Evolutionary conservation across 2,113 vertebrate genomes (phyloP), one percentile per base, ranked within the genome.

Genomic region (Sclerurus mexicanus): DNA sequence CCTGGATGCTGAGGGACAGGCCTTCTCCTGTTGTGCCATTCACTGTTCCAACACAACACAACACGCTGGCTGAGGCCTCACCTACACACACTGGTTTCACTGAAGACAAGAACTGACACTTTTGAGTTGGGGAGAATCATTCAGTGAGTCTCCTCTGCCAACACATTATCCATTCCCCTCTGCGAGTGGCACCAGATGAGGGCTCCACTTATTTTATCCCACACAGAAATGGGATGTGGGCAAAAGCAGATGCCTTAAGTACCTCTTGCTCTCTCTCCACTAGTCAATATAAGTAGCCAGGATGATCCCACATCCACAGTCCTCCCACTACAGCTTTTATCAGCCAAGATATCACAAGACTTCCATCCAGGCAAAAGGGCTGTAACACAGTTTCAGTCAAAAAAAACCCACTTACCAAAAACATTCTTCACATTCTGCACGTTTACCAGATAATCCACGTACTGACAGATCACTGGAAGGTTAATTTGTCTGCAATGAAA

Each of bases 21-120:
- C 99, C 98, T 97, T 99, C 99, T 94, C 99, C 99, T 1, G 99
- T 99, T 27, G 99, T 99, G 81, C 99, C 99, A 44, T 99, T 99
- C 95, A 99, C 99, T 99, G 96, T 94, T 90, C 39, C 87, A 96
- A 97, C 49, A 97, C 55, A 93, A 91, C 40, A 91, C 47, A 88
- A 78, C 31, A 87, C n/a, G 62, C 23, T 25, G 66, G 28, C 68
- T 95, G 60, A 92, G 72, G 44, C 35, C 63, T 37, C 50, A 78
- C 35, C n/a, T 75, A 33, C 27, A 33, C 6, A 12, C 21, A 35
- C 1, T 5, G 2, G 8, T 62, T 78, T 68, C 78, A 46, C 28
- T 78, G 35, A 84, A 88, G 40, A 62, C 31, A 78, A 59, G 17
- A 86, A 67, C 4, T 53, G 55, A 64, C 18, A 37, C 11, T 63